These are phyloP conservation scores for Dicrostonyx torquatus DNA, from an alignment of 2,797 vertebrate species.

Conservation along the genomic window DNA sequence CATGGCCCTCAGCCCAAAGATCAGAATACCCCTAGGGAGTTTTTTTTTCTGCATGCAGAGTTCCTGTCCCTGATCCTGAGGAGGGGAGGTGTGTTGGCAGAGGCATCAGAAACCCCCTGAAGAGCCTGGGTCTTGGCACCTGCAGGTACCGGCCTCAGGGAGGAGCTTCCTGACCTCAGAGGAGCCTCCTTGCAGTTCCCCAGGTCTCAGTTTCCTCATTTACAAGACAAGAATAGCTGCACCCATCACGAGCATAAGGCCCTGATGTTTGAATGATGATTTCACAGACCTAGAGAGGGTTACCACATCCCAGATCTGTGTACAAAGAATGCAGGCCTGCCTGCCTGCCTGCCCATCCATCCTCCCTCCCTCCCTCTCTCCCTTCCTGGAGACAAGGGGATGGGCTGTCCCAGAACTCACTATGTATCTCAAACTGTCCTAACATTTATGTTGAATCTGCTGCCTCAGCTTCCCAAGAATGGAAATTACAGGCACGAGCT, in stretches of 20 bases:
- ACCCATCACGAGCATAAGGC: neutral
- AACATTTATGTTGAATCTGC: neutral
- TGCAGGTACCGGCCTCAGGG: neutral
- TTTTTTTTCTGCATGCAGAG: neutral
- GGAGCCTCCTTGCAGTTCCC: neutral
- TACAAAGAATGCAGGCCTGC: neutral
- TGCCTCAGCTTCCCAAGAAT: neutral
- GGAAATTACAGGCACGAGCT: neutral
- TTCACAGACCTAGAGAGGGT: neutral
- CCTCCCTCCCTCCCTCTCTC: neutral
- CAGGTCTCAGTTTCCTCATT: neutral
- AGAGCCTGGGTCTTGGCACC: neutral
- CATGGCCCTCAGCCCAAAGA: neutral
- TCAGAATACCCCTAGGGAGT: neutral
- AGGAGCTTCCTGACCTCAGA: neutral
- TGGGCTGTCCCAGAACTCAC: neutral
- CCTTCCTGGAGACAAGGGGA: neutral
- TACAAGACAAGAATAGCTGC: neutral
- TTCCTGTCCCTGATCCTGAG: neutral
- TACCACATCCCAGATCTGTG: neutral
- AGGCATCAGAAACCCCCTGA: neutral
- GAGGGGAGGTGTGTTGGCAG: neutral
- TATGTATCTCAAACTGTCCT: neutral
- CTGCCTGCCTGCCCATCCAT: fast-evolving
- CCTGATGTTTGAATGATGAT: neutral